Percentiles rank a stretch among this genome's conserved stretches.
phyloP scores from a whole-genome alignment of 2,888 invertebrate genomes.

The Eubasilissa splendida region DNA sequence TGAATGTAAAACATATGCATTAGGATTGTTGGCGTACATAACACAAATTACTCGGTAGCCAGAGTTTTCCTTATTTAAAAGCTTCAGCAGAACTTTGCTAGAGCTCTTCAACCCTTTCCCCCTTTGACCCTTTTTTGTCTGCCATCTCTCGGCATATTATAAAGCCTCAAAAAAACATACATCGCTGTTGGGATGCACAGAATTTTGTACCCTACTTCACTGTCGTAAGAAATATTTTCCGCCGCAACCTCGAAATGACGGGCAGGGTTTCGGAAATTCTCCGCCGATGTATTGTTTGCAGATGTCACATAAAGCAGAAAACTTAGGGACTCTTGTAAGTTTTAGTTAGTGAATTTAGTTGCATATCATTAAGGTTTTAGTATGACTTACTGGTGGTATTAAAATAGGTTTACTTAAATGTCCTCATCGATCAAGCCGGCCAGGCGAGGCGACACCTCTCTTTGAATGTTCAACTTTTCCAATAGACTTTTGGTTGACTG shows the following conservation, averaged over 20 bases:
- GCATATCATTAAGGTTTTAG: background rate
- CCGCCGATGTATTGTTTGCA: conserved; percentile 26
- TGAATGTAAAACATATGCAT: too few relatives aligned
- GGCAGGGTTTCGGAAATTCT: background rate
- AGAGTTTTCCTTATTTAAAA: conserved; percentile 14
- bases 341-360: conserved; percentile 25
- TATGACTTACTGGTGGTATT: background rate
- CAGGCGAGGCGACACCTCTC: too few relatives aligned
- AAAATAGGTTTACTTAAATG: background rate
- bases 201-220: background rate
- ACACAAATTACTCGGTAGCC: background rate
- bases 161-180: conserved; percentile 1
- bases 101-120: conserved; percentile 7
- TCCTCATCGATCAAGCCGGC: too few relatives aligned
- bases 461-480: too few relatives aligned
- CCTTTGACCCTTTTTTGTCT: conserved; percentile 32
- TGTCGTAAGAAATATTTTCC: conserved; percentile 1
- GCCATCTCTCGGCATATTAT: conserved; percentile 21
- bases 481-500: too few relatives aligned
- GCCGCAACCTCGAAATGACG: background rate
- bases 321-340: conserved; percentile 13
- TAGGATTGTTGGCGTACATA: conserved; percentile 7
- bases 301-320: conserved; percentile 25
- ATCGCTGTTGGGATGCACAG: background rate
- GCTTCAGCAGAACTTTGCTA: conserved; percentile 11